phyloP scores from a whole-genome alignment of 1,140 invertebrate species.

The Rhynchophorus ferrugineus region DNA sequence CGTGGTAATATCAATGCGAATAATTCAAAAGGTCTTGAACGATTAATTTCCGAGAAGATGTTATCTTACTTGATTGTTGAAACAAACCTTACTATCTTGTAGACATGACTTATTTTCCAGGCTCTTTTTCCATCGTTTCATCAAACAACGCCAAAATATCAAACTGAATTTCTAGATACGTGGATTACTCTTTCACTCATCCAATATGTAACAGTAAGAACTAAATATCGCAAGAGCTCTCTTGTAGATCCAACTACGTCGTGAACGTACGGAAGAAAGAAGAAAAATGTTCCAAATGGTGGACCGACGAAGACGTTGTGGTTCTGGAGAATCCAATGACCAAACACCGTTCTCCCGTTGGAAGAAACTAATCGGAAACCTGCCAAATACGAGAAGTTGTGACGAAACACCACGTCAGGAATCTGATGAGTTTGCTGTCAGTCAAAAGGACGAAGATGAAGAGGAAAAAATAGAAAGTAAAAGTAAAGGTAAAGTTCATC shows the following conservation, averaged over 20 bases:
- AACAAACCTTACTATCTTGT: too few relatives aligned
- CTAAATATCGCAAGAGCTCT: constrained; percentile 3
- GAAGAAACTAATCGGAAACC: constrained; percentile 59
- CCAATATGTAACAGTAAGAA: too few relatives aligned
- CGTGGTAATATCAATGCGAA: too few relatives aligned
- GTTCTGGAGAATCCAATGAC: constrained; percentile 45
- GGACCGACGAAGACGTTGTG: constrained; percentile 53
- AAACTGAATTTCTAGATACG: too few relatives aligned
- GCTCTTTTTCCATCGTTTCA: too few relatives aligned
- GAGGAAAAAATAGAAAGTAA: constrained; percentile 21
- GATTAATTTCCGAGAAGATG: too few relatives aligned
- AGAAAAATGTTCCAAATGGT: constrained; percentile 87
- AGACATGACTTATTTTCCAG: too few relatives aligned
- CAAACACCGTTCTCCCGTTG: constrained; percentile 58
- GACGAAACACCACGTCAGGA: constrained; percentile 43
- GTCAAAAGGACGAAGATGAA: constrained; percentile 9
- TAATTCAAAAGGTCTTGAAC: too few relatives aligned
- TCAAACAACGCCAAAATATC: too few relatives aligned
- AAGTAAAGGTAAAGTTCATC: constrained; percentile 20
- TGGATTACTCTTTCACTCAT: too few relatives aligned
- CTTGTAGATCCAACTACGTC: constrained; percentile 63
- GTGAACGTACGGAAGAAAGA: constrained; percentile 86
- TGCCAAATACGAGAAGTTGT: constrained; percentile 47
- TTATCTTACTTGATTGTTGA: too few relatives aligned
- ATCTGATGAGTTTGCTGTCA: constrained; percentile 17